Conservation (phyloP, 2,888 invertebrate species). For the Ophion ellenae region DNA sequence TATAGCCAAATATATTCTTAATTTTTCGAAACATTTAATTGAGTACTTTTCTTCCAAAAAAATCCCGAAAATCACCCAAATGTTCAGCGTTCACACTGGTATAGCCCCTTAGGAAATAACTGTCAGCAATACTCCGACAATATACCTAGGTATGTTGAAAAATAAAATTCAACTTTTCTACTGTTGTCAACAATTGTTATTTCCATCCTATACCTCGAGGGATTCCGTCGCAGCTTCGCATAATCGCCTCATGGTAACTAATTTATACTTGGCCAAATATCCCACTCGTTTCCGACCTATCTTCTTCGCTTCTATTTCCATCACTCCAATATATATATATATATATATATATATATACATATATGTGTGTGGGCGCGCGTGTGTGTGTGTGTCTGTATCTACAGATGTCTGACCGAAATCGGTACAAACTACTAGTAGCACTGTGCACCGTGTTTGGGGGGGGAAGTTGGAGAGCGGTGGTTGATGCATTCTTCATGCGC, state of each 20-base stretch:
- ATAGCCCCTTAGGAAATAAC: no score
- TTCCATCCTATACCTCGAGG: background rate
- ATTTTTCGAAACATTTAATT: no score
- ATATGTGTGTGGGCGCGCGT: no score
- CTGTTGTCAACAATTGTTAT: background rate
- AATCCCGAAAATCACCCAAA: no score
- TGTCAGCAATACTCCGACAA: background rate
- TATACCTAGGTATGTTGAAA: background rate
- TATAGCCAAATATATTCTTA: no score
- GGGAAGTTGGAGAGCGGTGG: no score
- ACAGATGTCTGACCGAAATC: background rate
- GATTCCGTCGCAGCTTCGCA: background rate
- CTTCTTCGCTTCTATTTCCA: background rate
- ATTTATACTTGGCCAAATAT: background rate
- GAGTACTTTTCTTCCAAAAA: no score
- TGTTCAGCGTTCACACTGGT: no score
- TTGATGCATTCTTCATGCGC: background rate
- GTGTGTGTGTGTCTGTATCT: no score
- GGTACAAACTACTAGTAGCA: background rate
- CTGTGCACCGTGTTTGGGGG: background rate
- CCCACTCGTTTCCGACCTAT: background rate
- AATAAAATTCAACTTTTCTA: background rate
- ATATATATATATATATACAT: no score
- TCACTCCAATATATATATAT: background rate
- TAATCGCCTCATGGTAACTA: background rate